These are phyloP conservation scores for Propithecus coquereli DNA, from an alignment of 2,113 vertebrate genomes.

Conservation along the genomic window DNA sequence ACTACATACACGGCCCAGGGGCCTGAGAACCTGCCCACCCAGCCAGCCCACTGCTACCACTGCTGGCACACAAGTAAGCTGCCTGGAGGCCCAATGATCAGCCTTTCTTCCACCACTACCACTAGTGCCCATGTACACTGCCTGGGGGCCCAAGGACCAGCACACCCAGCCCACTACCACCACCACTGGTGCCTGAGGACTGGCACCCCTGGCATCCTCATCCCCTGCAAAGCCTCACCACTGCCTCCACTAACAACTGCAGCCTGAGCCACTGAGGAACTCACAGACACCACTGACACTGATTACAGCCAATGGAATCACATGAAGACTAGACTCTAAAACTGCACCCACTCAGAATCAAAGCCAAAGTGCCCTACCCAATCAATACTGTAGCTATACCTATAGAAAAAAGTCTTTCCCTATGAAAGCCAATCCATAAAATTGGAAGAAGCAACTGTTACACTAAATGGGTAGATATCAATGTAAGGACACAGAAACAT, in stretches of 20 bases:
- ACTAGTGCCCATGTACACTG: neutral
- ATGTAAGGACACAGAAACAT: neutral
- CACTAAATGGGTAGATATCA: neutral
- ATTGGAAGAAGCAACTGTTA: neutral
- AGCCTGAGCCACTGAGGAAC: neutral
- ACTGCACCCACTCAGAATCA: neutral
- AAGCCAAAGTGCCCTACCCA: neutral
- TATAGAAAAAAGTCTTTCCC: neutral
- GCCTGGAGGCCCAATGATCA: neutral
- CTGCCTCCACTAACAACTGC: neutral
- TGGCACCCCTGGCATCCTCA: neutral
- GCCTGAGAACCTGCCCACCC: neutral
- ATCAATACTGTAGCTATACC: neutral
- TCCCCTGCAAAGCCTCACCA: neutral
- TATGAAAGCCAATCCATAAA: neutral
- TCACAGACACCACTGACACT: neutral
- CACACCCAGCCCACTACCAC: neutral
- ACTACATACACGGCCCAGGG: neutral
- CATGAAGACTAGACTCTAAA: neutral
- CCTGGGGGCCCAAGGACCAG: neutral
- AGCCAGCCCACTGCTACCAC: neutral
- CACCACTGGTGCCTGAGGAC: neutral
- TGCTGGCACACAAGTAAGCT: neutral
- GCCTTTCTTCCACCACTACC: neutral
- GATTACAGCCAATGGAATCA: neutral